Conservation (phyloP, 2,797 vertebrate species). For the Clamator glandarius region DNA sequence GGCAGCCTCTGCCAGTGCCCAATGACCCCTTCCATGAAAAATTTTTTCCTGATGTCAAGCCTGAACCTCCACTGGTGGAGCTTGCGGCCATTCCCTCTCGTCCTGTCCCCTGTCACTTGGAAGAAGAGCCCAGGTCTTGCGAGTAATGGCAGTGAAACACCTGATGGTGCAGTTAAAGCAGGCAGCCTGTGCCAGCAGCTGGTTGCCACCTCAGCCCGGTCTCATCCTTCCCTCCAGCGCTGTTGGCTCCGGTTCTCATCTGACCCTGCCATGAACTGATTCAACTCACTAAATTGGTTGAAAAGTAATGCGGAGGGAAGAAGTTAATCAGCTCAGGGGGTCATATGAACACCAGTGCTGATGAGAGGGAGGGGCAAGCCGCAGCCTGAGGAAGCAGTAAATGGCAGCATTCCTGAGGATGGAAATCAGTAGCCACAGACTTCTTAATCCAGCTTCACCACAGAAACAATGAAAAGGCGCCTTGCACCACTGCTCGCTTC, state of each 20-base stretch:
- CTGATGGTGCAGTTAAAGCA: neutral
- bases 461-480: neutral
- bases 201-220: neutral
- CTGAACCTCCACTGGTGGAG: too few species aligned
- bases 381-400: neutral
- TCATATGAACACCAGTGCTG: neutral
- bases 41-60: too few species aligned
- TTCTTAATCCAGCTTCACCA: neutral
- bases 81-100: too few species aligned
- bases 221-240: neutral
- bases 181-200: neutral
- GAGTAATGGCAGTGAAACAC: neutral
- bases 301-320: neutral
- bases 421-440: neutral
- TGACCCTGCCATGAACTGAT: neutral
- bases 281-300: neutral
- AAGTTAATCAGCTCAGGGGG: neutral
- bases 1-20: too few species aligned
- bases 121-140: too few species aligned
- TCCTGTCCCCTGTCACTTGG: too few species aligned
- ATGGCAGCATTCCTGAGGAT: neutral
- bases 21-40: too few species aligned
- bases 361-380: neutral
- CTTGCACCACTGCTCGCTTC: neutral
- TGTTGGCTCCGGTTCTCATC: neutral